These are phyloP conservation scores for Oikopleura albicans DNA, from an alignment of 23 tunicate genomes.

Conservation along the genomic window DNA sequence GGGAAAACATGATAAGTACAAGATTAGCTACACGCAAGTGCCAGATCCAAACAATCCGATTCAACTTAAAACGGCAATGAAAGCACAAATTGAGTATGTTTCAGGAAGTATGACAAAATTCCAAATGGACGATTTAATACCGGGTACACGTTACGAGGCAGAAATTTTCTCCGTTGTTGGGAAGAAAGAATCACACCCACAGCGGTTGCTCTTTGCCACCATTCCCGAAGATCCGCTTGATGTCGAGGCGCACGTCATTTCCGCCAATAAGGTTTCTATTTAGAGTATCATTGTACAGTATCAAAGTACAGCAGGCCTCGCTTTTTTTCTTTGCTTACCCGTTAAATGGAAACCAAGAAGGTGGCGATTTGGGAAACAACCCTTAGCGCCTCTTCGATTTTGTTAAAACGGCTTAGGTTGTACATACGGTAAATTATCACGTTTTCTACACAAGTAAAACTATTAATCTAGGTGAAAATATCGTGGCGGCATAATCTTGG, in stretches of 20 bases:
- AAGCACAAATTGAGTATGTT: neutral
- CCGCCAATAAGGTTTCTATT: slow-evolving; percentile 14
- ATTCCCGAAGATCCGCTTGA: slow-evolving; percentile 10
- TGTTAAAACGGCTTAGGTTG: no score
- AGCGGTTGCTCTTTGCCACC: neutral
- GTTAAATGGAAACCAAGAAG: no score
- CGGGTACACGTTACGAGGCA: slow-evolving; percentile 12
- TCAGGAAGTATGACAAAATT: neutral
- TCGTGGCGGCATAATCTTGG: neutral
- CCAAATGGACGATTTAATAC: neutral
- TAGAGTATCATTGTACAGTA: no score
- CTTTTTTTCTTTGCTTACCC: no score
- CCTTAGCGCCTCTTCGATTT: no score
- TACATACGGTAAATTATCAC: no score
- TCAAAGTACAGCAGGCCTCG: no score
- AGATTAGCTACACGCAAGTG: neutral
- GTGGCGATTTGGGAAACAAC: no score
- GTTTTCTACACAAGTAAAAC: no score
- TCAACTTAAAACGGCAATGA: neutral
- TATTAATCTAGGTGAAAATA: no score
- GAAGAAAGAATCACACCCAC: neutral
- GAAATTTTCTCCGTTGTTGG: neutral
- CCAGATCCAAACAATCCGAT: neutral
- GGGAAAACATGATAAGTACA: neutral
- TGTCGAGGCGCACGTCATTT: neutral